phyloP scores from a whole-genome alignment of 1,140 invertebrate species.

The Probaryconus sp. region DNA sequence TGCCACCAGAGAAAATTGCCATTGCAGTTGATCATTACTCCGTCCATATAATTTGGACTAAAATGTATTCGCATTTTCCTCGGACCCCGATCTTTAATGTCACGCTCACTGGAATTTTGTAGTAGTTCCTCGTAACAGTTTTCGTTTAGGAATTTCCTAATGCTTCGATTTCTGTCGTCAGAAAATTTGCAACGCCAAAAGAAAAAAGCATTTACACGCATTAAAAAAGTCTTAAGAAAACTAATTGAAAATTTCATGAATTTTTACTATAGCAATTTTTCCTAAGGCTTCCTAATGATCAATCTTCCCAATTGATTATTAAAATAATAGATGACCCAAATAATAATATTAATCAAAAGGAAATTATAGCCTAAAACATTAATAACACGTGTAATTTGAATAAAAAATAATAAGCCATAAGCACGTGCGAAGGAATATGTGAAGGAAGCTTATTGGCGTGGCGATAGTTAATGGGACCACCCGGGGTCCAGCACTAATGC shows the following conservation, averaged over 20 bases:
- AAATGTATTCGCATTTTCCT: conserved; percentile 18
- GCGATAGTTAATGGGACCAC: conserved; percentile 71
- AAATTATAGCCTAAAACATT: conserved; percentile 50
- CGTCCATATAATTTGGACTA: conserved; percentile 22
- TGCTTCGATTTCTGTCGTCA: not conserved
- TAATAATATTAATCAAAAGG: not conserved
- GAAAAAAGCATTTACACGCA: no score
- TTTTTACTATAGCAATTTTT: no score
- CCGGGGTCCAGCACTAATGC: conserved; percentile 70
- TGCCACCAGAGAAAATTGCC: conserved; percentile 21
- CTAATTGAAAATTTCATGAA: no score
- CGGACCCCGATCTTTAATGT: not conserved
- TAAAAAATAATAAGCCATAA: conserved; percentile 66
- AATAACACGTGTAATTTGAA: conserved; percentile 46
- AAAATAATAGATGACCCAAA: no score
- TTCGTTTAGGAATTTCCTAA: conserved; percentile 7
- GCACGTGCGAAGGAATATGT: conserved; percentile 57
- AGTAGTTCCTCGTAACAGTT: conserved; percentile 27
- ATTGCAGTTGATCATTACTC: conserved; percentile 40
- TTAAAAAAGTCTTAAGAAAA: no score
- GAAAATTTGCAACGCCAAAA: no score
- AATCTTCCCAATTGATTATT: no score
- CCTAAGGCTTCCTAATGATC: no score
- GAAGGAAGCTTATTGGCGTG: conserved; percentile 62
- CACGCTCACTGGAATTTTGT: conserved; percentile 28